Evolutionary conservation across 2,888 invertebrate species (phyloP), one percentile per base, ranked within the genome.

Genomic region (Thalpophila matura): DNA sequence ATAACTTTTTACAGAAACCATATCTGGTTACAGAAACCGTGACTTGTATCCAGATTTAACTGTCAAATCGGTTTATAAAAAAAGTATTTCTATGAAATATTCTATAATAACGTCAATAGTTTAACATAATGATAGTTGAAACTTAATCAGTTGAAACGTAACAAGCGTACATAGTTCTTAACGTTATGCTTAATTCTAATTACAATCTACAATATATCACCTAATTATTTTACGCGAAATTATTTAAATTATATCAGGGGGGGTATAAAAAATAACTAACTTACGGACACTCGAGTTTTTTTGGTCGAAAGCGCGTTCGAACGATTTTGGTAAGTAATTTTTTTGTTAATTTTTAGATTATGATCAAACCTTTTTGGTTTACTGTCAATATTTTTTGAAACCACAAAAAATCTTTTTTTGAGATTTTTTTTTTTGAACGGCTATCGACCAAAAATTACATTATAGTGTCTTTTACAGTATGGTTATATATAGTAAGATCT

Each of bases 201-300:
- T 81, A 72, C 33, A n/a, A n/a, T 22, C 74, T 74, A 71, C 27
- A 67, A 61, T 74, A 65, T 69, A 62, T 68, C 68, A 66, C 45
- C 77, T 79, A 79, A 56, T 31, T 73, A 77, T 50, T 56, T 62
- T 70, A 80, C 67, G 71, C 71, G 33, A 81, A 80, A 80, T 71
- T 38, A 76, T 71, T 65, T 61, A 79, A 79, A 70, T 63, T 56
- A 80, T 73, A 80, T 64, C 62, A 49, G 62, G 59, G 67, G 73
- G 81, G 80, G 73, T 75, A 72, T 74, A 80, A 75, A 81, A 80
- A 79, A 70, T 72, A 79, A 75, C 54, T 74, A 75, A 80, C 57
- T 74, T 64, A 69, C 20, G 22, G 63, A 77, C 67, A 42, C 56
- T 40, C 29, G 10, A 3, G 18, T 4, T 42, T 33, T 73, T 81